Evolutionary conservation across 2,797 vertebrate genomes (phyloP).

Genomic region (Huso huso): DNA sequence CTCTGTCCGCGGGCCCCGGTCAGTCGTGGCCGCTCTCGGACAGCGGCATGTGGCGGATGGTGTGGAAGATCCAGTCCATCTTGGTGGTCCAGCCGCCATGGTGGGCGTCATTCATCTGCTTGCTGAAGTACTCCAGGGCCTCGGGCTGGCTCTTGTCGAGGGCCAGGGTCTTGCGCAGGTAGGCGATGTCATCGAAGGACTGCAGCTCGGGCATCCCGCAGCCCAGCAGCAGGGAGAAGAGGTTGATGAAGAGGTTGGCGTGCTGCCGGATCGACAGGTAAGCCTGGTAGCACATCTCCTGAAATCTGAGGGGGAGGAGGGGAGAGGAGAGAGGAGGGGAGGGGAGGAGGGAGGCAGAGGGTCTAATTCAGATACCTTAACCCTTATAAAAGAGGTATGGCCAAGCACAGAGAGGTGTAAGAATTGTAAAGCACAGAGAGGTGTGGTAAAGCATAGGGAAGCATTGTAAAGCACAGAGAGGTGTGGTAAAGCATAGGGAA

Average conservation of each 20-base stretch:
- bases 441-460: no score
- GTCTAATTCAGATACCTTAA: not conserved
- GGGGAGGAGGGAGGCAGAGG: not conserved
- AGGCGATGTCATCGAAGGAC: constrained; percentile 71
- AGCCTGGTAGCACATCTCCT: constrained; percentile 70
- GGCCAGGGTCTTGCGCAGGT: constrained; percentile 68
- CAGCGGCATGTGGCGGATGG: constrained; percentile 61
- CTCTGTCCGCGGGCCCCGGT: no score
- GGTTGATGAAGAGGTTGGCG: constrained; percentile 68
- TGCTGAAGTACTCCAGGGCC: constrained; percentile 65
- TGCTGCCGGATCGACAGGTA: constrained; percentile 67
- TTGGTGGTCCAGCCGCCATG: constrained; percentile 70
- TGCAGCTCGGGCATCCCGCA: constrained; percentile 74
- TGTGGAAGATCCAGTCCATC: constrained; percentile 76
- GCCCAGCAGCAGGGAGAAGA: constrained; percentile 74
- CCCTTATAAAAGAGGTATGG: not conserved
- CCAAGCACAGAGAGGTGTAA: no score
- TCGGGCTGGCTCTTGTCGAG: constrained; percentile 68
- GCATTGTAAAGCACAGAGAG: no score
- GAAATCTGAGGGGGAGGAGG: constrained; percentile 45
- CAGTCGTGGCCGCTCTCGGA: constrained; percentile 9
- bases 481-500: no score
- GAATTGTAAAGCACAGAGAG: no score
- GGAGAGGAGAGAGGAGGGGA: not conserved
- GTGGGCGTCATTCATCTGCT: constrained; percentile 71